These are phyloP conservation scores for Chiloscyllium plagiosum DNA, from an alignment of 2,113 vertebrate genomes.

Conservation along the genomic window DNA sequence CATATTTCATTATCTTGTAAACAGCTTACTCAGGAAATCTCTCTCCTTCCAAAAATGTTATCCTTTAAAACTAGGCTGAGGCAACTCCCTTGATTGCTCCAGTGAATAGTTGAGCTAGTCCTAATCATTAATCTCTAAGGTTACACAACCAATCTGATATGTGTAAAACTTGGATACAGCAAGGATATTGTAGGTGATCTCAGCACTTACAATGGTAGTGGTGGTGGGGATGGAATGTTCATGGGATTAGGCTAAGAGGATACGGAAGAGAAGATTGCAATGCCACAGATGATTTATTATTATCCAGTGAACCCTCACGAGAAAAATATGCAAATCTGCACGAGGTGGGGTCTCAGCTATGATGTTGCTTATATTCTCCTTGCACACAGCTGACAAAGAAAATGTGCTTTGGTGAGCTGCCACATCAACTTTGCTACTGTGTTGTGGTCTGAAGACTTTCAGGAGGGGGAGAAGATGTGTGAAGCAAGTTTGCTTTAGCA, in stretches of 20 bases:
- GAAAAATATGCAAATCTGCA: neutral
- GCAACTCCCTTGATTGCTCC: neutral
- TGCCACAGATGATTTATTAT: neutral
- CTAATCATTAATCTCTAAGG: neutral
- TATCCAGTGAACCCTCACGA: neutral
- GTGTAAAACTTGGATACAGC: neutral
- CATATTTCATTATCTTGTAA: constrained; percentile 31
- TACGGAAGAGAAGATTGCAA: neutral
- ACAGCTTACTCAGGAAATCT: constrained; percentile 32
- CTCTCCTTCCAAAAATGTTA: neutral
- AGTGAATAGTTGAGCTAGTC: neutral
- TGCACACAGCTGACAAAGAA: neutral
- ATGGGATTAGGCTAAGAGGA: neutral
- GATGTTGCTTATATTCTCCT: neutral
- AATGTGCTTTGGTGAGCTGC: neutral
- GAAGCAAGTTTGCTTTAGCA: neutral
- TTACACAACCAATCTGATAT: neutral
- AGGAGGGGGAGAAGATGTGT: neutral
- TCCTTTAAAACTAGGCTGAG: constrained; percentile 24
- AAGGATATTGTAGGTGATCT: neutral
- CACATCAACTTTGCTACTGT: neutral
- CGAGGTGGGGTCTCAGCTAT: neutral
- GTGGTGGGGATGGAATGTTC: too few species aligned
- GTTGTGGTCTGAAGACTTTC: neutral
- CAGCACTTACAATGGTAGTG: neutral